Base-by-base conservation (phyloP, 1,140 invertebrate species). In the Dreissena rostriformis region DNA sequence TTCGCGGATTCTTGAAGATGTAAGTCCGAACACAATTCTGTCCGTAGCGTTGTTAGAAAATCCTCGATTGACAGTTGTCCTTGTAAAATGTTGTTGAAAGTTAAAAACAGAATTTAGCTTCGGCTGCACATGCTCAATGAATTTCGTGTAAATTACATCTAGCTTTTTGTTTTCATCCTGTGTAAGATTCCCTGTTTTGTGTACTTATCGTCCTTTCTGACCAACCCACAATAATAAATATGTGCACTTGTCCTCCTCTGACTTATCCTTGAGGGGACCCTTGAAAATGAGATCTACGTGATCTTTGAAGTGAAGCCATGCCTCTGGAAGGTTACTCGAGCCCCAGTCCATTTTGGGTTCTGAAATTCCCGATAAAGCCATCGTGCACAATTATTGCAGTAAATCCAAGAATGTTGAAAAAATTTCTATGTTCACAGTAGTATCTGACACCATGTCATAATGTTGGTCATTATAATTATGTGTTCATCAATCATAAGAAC, bases 311-410 rank as follows among this genome's bases (percentile, higher is more conserved):
- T 39, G 49, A 14, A 55, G 19, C 66, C 66, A 70, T 14, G n/a
- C 19, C 22, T 80, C 77, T 63, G 77, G 77, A 12, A 70, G 53
- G 26, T 80, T 80, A 15, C 11, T 15, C 0, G 65, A 8, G 15
- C n/a, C n/a, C 77, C 77, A 80, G 29, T 80, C 77, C 77, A 80
- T 80, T 7, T n/a, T 19, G 12, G 77, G 77, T 8, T 63, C 15
- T 53, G 65, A 65, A 19, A 80, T 53, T 29, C 66, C 77, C 24
- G 75, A 26, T 55, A 53, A 55, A 24, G 11, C 57, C 57, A 61
- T 61, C 17, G 22, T 61, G 22, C 57, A 39, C 39, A 39, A 39
- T 39, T 39, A 5, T 39, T 39, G 39, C 39, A 39, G 39, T 39
- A 39, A 39, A 39, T 39, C 39, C 39, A 39, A 39, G 39, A 39